phyloP scores from a whole-genome alignment of 2,888 invertebrate genomes.

The Mesochorus sp. region DNA sequence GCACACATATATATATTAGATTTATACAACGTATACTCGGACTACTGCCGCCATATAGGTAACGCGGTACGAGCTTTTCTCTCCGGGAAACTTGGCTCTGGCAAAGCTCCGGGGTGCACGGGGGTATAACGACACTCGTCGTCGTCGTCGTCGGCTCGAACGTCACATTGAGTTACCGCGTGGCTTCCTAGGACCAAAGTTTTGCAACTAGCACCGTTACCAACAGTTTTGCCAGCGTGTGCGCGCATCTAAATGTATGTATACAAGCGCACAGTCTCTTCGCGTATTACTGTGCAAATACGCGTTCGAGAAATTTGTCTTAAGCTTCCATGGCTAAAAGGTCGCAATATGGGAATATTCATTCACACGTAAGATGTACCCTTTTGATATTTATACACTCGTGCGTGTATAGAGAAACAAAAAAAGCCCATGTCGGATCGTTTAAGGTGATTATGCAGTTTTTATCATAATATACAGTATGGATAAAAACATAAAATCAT shows the following conservation, averaged over 20 bases:
- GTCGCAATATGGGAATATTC: no score
- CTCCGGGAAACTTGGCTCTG: constrained; percentile 50
- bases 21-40: neutral
- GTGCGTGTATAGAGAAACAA: no score
- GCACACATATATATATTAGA: constrained; percentile 9
- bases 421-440: no score
- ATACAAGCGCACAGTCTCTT: neutral
- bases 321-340: no score
- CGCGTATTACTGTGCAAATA: no score
- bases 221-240: neutral
- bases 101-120: constrained; percentile 30
- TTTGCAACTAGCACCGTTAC: constrained; percentile 49
- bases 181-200: constrained; percentile 66
- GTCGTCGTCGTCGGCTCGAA: constrained; percentile 64
- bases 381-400: no score
- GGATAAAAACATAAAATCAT: no score
- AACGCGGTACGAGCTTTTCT: constrained; percentile 25
- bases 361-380: no score
- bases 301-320: no score
- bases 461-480: no score
- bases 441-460: no score
- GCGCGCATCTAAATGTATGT: neutral
- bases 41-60: neutral
- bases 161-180: constrained; percentile 71
- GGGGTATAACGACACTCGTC: constrained; percentile 60